These are phyloP conservation scores for Synanthedon vespiformis DNA, from an alignment of 2,888 invertebrate species.

Conservation along the genomic window DNA sequence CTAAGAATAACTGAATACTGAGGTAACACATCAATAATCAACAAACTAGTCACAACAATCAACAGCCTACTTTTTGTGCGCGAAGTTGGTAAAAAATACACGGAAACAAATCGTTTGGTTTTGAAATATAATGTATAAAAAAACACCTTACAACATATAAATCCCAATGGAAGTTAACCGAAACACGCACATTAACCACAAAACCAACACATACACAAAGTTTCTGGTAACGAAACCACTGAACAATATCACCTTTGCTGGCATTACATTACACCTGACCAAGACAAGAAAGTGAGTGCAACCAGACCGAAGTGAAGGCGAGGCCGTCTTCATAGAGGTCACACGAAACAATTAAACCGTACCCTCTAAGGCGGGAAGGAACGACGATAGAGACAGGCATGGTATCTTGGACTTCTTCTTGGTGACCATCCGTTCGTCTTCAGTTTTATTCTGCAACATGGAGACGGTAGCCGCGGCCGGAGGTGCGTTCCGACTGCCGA, in stretches of 20 bases:
- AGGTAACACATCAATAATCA: too few relatives aligned
- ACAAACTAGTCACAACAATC: too few relatives aligned
- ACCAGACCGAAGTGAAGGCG: constrained; percentile 47
- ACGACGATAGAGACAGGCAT: constrained; percentile 58
- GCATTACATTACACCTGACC: constrained; percentile 58
- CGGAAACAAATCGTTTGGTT: not conserved
- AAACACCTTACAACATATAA: not conserved
- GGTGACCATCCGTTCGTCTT: constrained; percentile 58
- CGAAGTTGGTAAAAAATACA: not conserved
- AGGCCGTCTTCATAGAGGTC: constrained; percentile 57
- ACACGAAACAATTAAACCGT: constrained; percentile 25
- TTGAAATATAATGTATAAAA: not conserved
- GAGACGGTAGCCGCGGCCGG: constrained; percentile 36
- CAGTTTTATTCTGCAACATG: constrained; percentile 57
- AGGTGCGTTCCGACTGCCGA: constrained; percentile 52
- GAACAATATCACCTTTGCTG: constrained; percentile 33
- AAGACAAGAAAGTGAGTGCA: constrained; percentile 66
- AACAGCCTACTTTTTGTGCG: too few relatives aligned
- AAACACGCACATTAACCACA: not conserved
- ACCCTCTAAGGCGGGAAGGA: constrained; percentile 65
- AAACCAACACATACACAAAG: not conserved
- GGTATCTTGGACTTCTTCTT: constrained; percentile 67
- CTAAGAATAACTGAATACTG: too few relatives aligned
- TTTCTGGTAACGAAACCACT: constrained; percentile 18
- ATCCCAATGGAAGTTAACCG: not conserved